Evolutionary conservation across 23 tunicate species (phyloP).

Genomic region (Aplidium turbinatum): DNA sequence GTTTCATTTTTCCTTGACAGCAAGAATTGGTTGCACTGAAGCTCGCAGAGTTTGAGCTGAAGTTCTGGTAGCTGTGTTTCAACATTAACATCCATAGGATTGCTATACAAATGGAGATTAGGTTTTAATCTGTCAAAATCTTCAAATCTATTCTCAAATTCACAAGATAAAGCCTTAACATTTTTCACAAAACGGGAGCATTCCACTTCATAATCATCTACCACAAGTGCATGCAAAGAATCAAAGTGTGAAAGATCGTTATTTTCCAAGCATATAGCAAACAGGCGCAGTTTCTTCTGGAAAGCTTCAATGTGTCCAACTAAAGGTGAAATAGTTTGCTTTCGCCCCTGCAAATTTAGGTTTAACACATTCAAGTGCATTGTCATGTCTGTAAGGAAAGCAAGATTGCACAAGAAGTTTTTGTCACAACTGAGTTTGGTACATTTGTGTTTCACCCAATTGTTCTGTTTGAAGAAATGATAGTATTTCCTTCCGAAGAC

Average conservation of each 20-base stretch:
- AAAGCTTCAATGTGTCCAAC: conserved; percentile 51
- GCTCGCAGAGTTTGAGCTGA: too few relatives aligned
- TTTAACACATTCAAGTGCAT: conserved; percentile 55
- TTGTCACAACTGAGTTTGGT: conserved; percentile 46
- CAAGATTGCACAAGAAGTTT: conserved; percentile 40
- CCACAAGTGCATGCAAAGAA: conserved; percentile 39
- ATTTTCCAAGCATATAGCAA: conserved; percentile 41
- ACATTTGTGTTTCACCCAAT: conserved; percentile 31
- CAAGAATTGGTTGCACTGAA: too few relatives aligned
- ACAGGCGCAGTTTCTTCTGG: conserved; percentile 33
- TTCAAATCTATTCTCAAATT: conserved; percentile 46
- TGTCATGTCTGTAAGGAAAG: conserved; percentile 60
- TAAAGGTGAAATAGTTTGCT: conserved; percentile 51
- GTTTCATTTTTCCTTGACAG: too few relatives aligned
- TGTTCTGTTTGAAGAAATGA: conserved; percentile 49
- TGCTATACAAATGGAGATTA: too few relatives aligned
- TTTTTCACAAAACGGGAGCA: conserved; percentile 44
- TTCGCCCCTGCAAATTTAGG: conserved; percentile 49
- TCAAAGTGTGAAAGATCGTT: conserved; percentile 60
- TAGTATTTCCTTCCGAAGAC: conserved; percentile 42
- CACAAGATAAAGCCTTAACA: conserved; percentile 28
- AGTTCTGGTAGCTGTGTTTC: too few relatives aligned
- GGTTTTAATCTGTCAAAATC: too few relatives aligned
- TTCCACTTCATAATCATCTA: conserved; percentile 38
- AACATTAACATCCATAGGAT: too few relatives aligned